Evolutionary conservation across 1,140 invertebrate genomes (phyloP), one percentile per base, ranked within the genome.

Genomic region (Cepaea nemoralis): DNA sequence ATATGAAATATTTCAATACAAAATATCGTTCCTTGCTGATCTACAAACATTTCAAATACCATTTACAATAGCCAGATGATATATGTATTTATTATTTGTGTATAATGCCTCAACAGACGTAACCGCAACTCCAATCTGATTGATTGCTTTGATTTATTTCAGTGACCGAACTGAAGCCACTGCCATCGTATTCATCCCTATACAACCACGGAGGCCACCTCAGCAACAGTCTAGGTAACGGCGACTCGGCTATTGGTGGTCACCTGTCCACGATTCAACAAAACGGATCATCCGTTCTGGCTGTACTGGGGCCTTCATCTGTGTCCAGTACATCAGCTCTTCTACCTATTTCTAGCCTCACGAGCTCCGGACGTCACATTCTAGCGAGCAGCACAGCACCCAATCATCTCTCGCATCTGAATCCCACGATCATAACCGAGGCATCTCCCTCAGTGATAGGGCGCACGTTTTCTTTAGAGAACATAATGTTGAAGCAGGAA

Each of bases 261-360:
- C 59, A 67, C 40, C 39, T 27, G 42, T 76, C 63, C 40, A 12
- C 39, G 40, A 66, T 22, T 55, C 74, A 33, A 71, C 59, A 22
- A 10, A 37, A 73, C 40, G 82, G 82, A 67, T 81, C 83, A 19
- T 77, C 83, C 19, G 83, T 84, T 22, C 78, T 84, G 16, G 77
- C 81, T 12, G 83, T 81, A 0, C 75, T 84, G 37, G 73, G 78
- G 35, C 40, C 83, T 22, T 81, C 83, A 27, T n/a, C 66, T 12
- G 71, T 31, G 37, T 24, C 76, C n/a, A 70, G 74, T 55, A 77
- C 48, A 5, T 48, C 77, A 16, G 50, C 81, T 24, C 79, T 84
- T 1, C 67, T 83, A 22, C 84, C 82, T 22, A 83, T 85, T 55
- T 81, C 84, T 35, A 82, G 81, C 45, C 82, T 85, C 10, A 79